These are phyloP conservation scores for Lepetodrilus schrolli DNA, from an alignment of 2,888 invertebrate genomes.

Conservation along the genomic window DNA sequence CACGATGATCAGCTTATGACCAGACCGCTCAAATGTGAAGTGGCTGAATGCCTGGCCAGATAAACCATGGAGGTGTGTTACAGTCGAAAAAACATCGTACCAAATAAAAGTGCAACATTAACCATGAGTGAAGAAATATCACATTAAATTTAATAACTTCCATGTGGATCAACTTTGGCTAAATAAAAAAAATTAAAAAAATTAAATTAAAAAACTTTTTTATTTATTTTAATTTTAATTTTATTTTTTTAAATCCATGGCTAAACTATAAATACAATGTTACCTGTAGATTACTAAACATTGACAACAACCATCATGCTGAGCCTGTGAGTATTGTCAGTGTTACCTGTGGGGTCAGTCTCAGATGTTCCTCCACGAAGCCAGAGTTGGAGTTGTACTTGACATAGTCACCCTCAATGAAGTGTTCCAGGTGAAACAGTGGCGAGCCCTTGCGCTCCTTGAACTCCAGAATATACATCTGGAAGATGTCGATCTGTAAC, in stretches of 20 bases:
- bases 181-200: too few species aligned
- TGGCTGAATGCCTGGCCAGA: conserved; percentile 78
- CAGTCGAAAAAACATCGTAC: too few species aligned
- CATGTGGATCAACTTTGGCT: too few species aligned
- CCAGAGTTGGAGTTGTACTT: conserved; percentile 80
- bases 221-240: too few species aligned
- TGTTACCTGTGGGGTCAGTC: conserved; percentile 78
- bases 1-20: conserved; percentile 79
- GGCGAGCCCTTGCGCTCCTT: conserved; percentile 74
- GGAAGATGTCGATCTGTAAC: conserved; percentile 78
- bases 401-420: conserved; percentile 79
- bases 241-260: neutral
- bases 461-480: conserved; percentile 79
- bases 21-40: conserved; percentile 80
- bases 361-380: conserved; percentile 77
- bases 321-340: neutral
- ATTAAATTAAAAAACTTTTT: too few species aligned
- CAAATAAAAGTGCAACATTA: too few species aligned
- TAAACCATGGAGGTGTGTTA: neutral
- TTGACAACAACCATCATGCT: neutral
- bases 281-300: neutral
- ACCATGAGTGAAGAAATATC: too few species aligned
- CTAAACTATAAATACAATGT: neutral
- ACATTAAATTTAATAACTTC: too few species aligned
- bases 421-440: conserved; percentile 78